phyloP scores from a whole-genome alignment of 23 tunicate species.

The Ascidia mentula region DNA sequence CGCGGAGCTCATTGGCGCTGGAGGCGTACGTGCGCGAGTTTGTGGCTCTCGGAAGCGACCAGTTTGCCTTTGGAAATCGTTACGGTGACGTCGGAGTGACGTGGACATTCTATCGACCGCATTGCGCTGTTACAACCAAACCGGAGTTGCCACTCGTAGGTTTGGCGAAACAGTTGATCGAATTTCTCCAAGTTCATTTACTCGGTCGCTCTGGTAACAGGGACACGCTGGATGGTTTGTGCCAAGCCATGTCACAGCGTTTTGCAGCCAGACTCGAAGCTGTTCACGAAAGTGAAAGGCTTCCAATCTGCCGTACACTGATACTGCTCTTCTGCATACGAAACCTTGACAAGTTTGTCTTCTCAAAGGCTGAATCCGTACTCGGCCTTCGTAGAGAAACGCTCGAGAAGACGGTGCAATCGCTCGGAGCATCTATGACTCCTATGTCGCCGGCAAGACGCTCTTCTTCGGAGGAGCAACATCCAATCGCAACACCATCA shows the following conservation, averaged over 20 bases:
- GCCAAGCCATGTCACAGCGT: background rate
- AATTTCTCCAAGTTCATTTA: constrained; percentile 12
- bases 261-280: constrained; percentile 8
- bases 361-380: constrained; percentile 17
- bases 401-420: background rate
- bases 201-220: constrained; percentile 7
- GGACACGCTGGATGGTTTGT: constrained; percentile 14
- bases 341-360: constrained; percentile 33
- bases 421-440: background rate
- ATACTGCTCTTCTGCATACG: constrained; percentile 37
- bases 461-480: background rate
- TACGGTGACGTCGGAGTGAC: constrained; percentile 43
- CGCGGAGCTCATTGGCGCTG: constrained; percentile 45
- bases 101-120: constrained; percentile 18
- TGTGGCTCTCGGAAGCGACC: constrained; percentile 11
- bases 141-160: constrained; percentile 6
- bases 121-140: background rate
- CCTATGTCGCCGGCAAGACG: background rate
- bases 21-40: constrained; percentile 63
- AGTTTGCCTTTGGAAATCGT: constrained; percentile 25
- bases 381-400: constrained; percentile 26
- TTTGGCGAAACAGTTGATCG: constrained; percentile 15
- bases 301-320: constrained; percentile 25
- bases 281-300: constrained; percentile 23
- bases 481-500: background rate